These are phyloP conservation scores for Sarcophaga subvicina DNA, from an alignment of 2,888 invertebrate genomes.

Conservation along the genomic window DNA sequence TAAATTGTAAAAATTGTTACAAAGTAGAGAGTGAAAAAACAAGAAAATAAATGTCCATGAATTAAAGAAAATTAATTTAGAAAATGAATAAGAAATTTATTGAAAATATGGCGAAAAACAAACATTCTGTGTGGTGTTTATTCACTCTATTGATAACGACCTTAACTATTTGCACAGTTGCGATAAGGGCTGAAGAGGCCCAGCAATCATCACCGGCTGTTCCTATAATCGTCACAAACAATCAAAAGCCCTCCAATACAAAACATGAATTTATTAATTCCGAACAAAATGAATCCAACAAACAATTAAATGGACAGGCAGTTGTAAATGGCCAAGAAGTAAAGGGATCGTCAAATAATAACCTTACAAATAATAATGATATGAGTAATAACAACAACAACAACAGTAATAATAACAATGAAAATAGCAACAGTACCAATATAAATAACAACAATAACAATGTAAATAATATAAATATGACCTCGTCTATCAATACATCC, in stretches of 20 bases:
- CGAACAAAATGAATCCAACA: constrained; percentile 8
- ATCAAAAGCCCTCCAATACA: constrained; percentile 4
- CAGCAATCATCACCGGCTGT: constrained; percentile 10
- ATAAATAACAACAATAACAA: constrained; percentile 8
- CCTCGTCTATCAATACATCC: not conserved
- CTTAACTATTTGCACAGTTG: constrained; percentile 31
- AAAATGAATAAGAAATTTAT: constrained; percentile 12
- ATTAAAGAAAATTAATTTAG: not conserved
- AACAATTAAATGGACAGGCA: not conserved
- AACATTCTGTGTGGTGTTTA: constrained; percentile 26
- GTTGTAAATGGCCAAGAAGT: not conserved
- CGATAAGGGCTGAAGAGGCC: constrained; percentile 48
- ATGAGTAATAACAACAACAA: not conserved
- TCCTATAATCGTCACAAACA: not conserved
- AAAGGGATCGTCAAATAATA: constrained; percentile 5
- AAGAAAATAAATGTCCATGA: not conserved
- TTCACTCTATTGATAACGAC: constrained; percentile 25
- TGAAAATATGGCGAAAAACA: constrained; percentile 58
- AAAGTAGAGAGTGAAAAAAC: not conserved
- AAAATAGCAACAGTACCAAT: not conserved
- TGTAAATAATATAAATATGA: constrained; percentile 28
- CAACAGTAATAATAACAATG: constrained; percentile 7
- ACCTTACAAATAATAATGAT: constrained; percentile 18
- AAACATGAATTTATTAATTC: constrained; percentile 17
- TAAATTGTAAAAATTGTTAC: not conserved